Evolutionary conservation across 2,113 vertebrate species (phyloP).

Genomic region (Ammodytes dubius): DNA sequence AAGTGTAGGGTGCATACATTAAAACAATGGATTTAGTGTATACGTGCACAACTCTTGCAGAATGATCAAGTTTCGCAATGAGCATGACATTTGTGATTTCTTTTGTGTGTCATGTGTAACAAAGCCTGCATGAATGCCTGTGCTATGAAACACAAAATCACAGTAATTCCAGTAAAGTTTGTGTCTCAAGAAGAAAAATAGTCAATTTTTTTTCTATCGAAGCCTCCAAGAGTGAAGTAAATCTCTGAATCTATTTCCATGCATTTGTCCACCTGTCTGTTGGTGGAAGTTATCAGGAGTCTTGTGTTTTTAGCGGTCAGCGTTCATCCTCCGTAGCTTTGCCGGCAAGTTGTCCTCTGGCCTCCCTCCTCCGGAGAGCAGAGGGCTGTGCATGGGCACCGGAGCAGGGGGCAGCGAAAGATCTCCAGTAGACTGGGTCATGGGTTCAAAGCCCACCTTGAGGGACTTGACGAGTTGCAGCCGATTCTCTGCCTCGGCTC

Average conservation of each 20-base stretch:
- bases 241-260: conserved; percentile 23
- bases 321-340: conserved; percentile 86
- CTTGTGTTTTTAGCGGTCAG: conserved; percentile 73
- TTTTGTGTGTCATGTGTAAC: conserved; percentile 41
- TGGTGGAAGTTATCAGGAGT: not conserved
- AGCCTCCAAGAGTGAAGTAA: conserved; percentile 11
- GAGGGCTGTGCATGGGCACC: conserved; percentile 68
- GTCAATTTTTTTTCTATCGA: not conserved
- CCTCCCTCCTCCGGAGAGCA: conserved; percentile 64
- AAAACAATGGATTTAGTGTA: conserved; percentile 64
- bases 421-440: conserved; percentile 85
- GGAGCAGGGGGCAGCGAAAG: conserved; percentile 69
- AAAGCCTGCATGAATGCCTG: conserved; percentile 51
- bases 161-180: conserved; percentile 75
- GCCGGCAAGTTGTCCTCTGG: conserved; percentile 85
- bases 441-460: conserved; percentile 83
- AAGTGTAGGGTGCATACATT: conserved; percentile 68
- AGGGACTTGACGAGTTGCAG: conserved; percentile 84
- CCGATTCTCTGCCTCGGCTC: conserved; percentile 75
- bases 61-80: conserved; percentile 44
- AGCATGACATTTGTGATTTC: conserved; percentile 50
- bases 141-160: conserved; percentile 71
- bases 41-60: conserved; percentile 77
- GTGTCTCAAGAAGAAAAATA: conserved; percentile 42
- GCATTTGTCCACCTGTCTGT: not conserved